phyloP scores from a whole-genome alignment of 2,113 vertebrate genomes.

The Erinaceus europaeus region DNA sequence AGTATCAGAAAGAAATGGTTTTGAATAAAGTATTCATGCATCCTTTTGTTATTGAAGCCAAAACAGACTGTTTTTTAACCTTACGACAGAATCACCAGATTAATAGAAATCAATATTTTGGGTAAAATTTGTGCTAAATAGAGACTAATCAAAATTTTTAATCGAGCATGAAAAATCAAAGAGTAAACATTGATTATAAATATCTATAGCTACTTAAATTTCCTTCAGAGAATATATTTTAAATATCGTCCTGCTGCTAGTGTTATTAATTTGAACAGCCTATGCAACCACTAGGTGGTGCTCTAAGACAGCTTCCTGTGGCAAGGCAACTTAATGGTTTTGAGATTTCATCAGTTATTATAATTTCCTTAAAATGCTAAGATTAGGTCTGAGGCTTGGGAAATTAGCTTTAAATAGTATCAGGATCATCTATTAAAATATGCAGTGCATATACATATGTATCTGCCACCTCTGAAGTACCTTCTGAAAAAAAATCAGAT shows the following conservation, averaged over 20 bases:
- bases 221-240: conserved; percentile 24
- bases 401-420: conserved; percentile 67
- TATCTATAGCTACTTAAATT: not conserved
- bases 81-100: not conserved
- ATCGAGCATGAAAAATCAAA: not conserved
- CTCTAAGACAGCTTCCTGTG: conserved; percentile 81
- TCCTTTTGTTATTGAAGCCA: not conserved
- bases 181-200: not conserved
- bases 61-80: not conserved
- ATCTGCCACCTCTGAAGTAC: not conserved
- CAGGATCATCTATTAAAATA: conserved; percentile 70
- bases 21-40: not conserved
- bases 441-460: not conserved
- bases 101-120: not conserved
- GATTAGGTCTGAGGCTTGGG: conserved; percentile 75
- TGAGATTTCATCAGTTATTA: conserved; percentile 69
- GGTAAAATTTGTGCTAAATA: not conserved
- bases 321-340: not conserved
- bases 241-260: not conserved
- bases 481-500: conserved; percentile 46
- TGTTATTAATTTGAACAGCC: not conserved
- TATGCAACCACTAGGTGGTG: conserved; percentile 83
- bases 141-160: conserved; percentile 19
- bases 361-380: conserved; percentile 70
- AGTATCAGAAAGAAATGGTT: no score